Evolutionary conservation across 1,140 invertebrate genomes (phyloP), one percentile per base, ranked within the genome.

Genomic region (Theocolax elegans): DNA sequence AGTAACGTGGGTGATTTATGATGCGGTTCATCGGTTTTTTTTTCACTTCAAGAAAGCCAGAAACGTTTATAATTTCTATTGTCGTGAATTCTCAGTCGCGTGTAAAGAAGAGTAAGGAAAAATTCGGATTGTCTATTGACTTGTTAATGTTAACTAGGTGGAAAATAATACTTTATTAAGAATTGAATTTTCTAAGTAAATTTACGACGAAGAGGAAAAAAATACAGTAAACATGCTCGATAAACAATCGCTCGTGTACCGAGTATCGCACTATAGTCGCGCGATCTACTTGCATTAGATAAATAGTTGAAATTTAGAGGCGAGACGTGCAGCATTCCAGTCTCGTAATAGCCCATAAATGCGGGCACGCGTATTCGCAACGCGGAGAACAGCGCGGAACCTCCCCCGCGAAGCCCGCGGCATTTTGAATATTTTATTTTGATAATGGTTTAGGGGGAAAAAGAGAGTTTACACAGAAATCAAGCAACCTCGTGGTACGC

Each of bases 271-370:
- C 21, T n/a, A 10, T 21, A 42, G 49, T 48, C 49, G 29, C 60
- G 71, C 76, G 75, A 73, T 70, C 69, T 72, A 75, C 21, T 76
- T 75, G 75, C 59, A 64, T 58, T 51, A 65, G 74, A 79, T 79
- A 78, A 79, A 78, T 78, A 71, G 74, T 71, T 77, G 75, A 78
- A 77, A 79, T 75, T 78, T 79, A 74, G 77, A 72, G 66, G 73
- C 66, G 70, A 71, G 74, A 74, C 78, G 73, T 71, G 75, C 71
- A 76, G 74, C 69, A 35, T 53, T 31, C 53, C 48, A 23, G n/a
- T 49, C 59, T 56, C 64, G 68, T 65, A 77, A 72, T 49, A 58
- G 60, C 44, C 49, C 46, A 23, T 42, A 51, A 19, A 23, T 31
- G 35, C 40, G 31, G 13, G 40, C 64, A 40, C 40, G 23, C 51